Evolutionary conservation across 2,113 vertebrate genomes (phyloP).

Genomic region (Petromus typicus): DNA sequence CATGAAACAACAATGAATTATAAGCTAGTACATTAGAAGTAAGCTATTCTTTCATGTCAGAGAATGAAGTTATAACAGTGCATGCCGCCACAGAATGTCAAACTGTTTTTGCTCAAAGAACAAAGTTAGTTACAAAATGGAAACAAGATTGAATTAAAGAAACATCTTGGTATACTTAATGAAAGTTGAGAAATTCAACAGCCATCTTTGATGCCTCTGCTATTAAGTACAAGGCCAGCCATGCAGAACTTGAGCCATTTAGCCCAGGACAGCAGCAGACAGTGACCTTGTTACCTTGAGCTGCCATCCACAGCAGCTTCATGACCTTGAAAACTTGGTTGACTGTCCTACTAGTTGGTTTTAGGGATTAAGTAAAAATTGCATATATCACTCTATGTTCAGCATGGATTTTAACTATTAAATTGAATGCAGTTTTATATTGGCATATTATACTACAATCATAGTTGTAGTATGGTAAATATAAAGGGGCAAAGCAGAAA

Average conservation of each 20-base stretch:
- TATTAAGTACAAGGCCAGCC: not conserved
- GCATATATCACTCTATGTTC: not conserved
- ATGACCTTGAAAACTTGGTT: not conserved
- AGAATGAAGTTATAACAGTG: not conserved
- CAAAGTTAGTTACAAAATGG: not conserved
- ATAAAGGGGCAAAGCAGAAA: not conserved
- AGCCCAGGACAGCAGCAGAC: not conserved
- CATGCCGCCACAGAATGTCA: not conserved
- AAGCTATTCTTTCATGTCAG: not conserved
- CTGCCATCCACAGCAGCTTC: not conserved
- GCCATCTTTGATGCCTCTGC: not conserved
- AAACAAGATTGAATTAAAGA: not conserved
- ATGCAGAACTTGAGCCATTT: not conserved
- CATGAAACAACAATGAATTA: not conserved
- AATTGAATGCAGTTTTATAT: not conserved
- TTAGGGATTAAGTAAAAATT: conserved; percentile 11
- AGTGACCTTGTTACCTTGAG: not conserved
- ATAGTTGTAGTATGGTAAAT: not conserved
- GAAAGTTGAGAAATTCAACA: not conserved
- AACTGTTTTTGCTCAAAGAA: conserved; percentile 6
- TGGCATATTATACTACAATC: not conserved
- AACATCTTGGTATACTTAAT: not conserved
- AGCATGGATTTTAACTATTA: not conserved
- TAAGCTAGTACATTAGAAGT: not conserved
- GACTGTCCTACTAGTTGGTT: not conserved